Percentiles rank a stretch among this genome's conserved stretches.
Conservation (phyloP, 1,140 invertebrate genomes). For the Calliphora vicina region DNA sequence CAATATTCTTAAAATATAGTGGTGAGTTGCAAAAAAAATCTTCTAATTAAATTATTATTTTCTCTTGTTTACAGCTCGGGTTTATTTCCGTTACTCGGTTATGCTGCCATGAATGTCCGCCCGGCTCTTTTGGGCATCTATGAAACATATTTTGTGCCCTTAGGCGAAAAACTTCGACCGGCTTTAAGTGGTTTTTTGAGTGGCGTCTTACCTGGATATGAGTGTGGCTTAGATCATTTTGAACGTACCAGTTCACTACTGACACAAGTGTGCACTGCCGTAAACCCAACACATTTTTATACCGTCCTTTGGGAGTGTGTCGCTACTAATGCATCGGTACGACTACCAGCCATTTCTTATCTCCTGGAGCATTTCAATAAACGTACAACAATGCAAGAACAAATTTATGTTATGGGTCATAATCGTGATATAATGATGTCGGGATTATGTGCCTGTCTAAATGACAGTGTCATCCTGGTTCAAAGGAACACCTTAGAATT, state of each 20-base stretch:
- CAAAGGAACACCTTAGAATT: slow-evolving; percentile 89
- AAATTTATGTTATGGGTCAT: slow-evolving; percentile 85
- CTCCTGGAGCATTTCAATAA: slow-evolving; percentile 85
- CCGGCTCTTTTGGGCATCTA: slow-evolving; percentile 86
- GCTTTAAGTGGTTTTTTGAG: slow-evolving; percentile 88
- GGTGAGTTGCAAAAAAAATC: too few relatives aligned
- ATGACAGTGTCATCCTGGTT: slow-evolving; percentile 84
- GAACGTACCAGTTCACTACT: slow-evolving; percentile 81
- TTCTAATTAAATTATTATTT: too few relatives aligned
- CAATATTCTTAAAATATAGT: too few relatives aligned
- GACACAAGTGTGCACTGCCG: slow-evolving; percentile 80
- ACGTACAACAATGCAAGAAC: slow-evolving; percentile 83
- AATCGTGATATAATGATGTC: slow-evolving; percentile 82
- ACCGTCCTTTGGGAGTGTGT: slow-evolving; percentile 90
- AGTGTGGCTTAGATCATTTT: slow-evolving; percentile 91
- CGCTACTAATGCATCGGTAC: slow-evolving; percentile 81
- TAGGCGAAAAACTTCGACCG: slow-evolving; percentile 81
- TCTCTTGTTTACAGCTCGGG: slow-evolving; percentile 66
- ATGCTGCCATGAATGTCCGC: slow-evolving; percentile 92
- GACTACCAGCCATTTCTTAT: slow-evolving; percentile 85
- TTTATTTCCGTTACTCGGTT: slow-evolving; percentile 86
- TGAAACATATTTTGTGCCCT: slow-evolving; percentile 90
- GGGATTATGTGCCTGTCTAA: slow-evolving; percentile 68
- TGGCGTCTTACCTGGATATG: slow-evolving; percentile 85
- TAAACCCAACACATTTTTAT: slow-evolving; percentile 83